Base-by-base conservation (phyloP, 2,113 vertebrate genomes). In the Capra hircus region DNA sequence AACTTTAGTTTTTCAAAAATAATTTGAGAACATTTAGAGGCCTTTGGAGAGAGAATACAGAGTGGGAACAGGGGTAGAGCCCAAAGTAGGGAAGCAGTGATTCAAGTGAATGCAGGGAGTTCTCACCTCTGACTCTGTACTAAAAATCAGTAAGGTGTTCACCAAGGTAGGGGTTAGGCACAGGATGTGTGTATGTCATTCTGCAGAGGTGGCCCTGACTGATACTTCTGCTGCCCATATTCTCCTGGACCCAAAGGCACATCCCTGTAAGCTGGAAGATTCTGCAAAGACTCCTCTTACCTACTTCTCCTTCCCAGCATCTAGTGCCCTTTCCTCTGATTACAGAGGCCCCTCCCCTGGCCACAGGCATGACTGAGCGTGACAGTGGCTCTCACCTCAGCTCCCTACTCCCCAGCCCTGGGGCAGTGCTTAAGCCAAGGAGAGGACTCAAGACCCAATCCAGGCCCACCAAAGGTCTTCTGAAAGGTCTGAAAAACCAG, bases 1-100 rank as follows among this genome's bases (percentile, higher is more conserved):
- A 97, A 99, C 98, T 98, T 98, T 77, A 93, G 93, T 91, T 99
- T 95, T 82, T 2, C 90, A 94, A 93, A 96, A 93, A 95, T 95
- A 97, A 97, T 96, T 98, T 94, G 95, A 97, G 95, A 97, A 96
- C 80, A 97, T 98, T 94, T 2, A 0, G 88, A 96, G 71, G 87
- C 3, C 96, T 96, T 96, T 91, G 86, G 57, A 91, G 50, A 92
- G n/a, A 95, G 88, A 97, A 71, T 52, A 77, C 43, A 30, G 59
- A 95, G 60, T 33, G 13, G 16, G 9, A 40, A 21, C n/a, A 86
- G 23, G 28, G 17, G 13, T 14, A 82, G 50, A 94, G 28, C 11
- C 80, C 64, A 96, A 89, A 71, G 71, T 4, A 53, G 60, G 55
- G 19, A 96, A 74, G 50, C 25, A 71, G 15, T 3, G 33, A 57